Percentiles rank a stretch among this genome's conserved stretches.
phyloP scores from a whole-genome alignment of 2,797 vertebrate genomes.

The Sylvilagus floridanus region DNA sequence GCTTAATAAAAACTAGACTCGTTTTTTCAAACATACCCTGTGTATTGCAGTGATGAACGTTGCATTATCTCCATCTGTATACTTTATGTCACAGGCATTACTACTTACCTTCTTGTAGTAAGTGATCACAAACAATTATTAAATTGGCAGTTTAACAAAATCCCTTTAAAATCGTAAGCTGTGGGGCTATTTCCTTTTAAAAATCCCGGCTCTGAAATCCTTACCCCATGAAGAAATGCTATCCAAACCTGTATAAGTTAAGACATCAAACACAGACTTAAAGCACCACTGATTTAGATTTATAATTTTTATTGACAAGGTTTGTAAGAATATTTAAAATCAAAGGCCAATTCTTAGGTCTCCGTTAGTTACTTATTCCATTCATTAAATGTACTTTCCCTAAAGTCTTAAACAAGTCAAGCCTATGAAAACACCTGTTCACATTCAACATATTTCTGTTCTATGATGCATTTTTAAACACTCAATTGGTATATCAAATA shows the following conservation, averaged over 20 bases:
- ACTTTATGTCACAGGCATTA: not conserved
- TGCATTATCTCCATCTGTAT: not conserved
- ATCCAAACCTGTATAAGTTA: not conserved
- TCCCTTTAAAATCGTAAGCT: not conserved
- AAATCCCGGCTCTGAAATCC: not conserved
- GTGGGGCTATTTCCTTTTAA: not conserved
- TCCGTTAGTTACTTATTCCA: conserved; percentile 55
- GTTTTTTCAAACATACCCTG: conserved; percentile 68
- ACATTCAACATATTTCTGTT: conserved; percentile 19
- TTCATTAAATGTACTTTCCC: conserved; percentile 35
- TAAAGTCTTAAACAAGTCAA: conserved; percentile 62
- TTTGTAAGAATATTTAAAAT: conserved; percentile 76
- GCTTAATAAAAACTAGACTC: conserved; percentile 87
- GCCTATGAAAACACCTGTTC: conserved; percentile 69
- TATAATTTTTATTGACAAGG: conserved; percentile 78
- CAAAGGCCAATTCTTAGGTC: conserved; percentile 68
- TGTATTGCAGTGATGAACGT: not conserved
- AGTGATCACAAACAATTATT: not conserved
- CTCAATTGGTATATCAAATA: conserved; percentile 51
- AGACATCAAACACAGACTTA: conserved; percentile 52
- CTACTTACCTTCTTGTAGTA: not conserved
- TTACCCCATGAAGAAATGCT: not conserved
- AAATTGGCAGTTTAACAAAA: not conserved
- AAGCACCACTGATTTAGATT: conserved; percentile 55
- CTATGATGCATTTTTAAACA: not conserved